A percentile compares a stretch with the other conserved stretches of the same genome.
Conservation (phyloP, 2,888 invertebrate genomes). For the Coleophora deauratella region DNA sequence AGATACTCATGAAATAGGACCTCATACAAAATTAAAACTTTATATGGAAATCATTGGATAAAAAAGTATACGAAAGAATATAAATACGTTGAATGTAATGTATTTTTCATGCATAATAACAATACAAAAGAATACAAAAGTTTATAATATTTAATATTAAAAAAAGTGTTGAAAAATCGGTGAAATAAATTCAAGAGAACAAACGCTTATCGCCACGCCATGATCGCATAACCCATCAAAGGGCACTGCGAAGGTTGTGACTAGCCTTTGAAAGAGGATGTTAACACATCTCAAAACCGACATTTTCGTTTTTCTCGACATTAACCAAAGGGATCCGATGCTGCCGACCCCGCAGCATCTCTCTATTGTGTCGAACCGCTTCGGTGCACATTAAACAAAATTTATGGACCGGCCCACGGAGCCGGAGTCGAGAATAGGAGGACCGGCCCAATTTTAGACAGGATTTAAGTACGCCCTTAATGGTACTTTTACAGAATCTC, state of each 20-base stretch:
- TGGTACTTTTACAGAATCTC: slow-evolving; percentile 24
- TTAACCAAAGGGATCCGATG: slow-evolving; percentile 12
- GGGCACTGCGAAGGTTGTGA: slow-evolving; percentile 12
- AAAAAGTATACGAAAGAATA: no score
- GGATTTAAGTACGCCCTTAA: slow-evolving; percentile 45
- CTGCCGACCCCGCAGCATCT: slow-evolving; percentile 10
- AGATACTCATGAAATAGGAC: no score
- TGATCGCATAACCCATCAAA: not conserved
- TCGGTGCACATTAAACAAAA: slow-evolving; percentile 44
- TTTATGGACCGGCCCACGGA: slow-evolving; percentile 42
- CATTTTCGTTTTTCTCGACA: slow-evolving; percentile 9
- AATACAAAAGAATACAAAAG: no score
- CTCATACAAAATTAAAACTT: no score
- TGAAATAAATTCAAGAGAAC: no score
- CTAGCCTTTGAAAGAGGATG: slow-evolving; percentile 22
- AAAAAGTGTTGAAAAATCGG: no score
- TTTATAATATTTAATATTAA: no score
- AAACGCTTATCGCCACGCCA: no score
- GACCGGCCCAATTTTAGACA: slow-evolving; percentile 42
- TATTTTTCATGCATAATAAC: no score
- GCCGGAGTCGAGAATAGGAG: no score
- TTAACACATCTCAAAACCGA: slow-evolving; percentile 14
- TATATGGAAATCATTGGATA: no score
- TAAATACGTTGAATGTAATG: no score
- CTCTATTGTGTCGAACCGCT: slow-evolving; percentile 41